These are phyloP conservation scores for Ophraella communa DNA, from an alignment of 2,888 invertebrate genomes.

Conservation along the genomic window DNA sequence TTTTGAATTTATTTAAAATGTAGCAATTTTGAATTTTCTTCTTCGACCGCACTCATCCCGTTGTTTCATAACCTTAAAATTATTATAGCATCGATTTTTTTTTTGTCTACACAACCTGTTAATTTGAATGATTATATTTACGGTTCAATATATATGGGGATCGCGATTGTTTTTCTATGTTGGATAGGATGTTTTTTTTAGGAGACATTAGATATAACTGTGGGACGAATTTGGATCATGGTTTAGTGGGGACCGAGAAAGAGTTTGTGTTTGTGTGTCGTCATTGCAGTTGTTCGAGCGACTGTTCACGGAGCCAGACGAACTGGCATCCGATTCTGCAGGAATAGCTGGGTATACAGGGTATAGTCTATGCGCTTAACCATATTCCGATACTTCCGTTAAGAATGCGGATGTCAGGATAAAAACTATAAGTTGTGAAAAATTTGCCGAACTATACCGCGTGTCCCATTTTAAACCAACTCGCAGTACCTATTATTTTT, in stretches of 20 bases:
- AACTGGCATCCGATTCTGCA: slow-evolving; percentile 38
- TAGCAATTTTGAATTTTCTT: too few relatives aligned
- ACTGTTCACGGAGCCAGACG: slow-evolving; percentile 37
- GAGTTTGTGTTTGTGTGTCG: slow-evolving; percentile 47
- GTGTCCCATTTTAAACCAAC: too few relatives aligned
- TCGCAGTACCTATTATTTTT: too few relatives aligned
- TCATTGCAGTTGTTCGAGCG: slow-evolving; percentile 50
- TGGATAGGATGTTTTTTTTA: slow-evolving; percentile 32
- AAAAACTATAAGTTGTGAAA: too few relatives aligned
- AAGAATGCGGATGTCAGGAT: not conserved
- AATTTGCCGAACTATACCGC: too few relatives aligned
- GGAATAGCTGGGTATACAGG: slow-evolving; percentile 27
- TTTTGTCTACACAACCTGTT: slow-evolving; percentile 38
- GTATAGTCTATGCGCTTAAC: slow-evolving; percentile 22
- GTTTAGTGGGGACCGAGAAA: slow-evolving; percentile 39
- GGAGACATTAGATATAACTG: not conserved
- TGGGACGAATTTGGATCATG: slow-evolving; percentile 44
- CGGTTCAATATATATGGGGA: too few relatives aligned
- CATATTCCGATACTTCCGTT: not conserved
- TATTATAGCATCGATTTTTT: slow-evolving; percentile 23
- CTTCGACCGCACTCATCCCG: slow-evolving; percentile 3
- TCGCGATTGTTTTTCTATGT: slow-evolving; percentile 44
- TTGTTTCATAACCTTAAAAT: slow-evolving; percentile 27
- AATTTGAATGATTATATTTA: too few relatives aligned
- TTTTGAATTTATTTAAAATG: too few relatives aligned